Base-by-base conservation (phyloP, 2,113 vertebrate species). In the Coreoperca whiteheadi region DNA sequence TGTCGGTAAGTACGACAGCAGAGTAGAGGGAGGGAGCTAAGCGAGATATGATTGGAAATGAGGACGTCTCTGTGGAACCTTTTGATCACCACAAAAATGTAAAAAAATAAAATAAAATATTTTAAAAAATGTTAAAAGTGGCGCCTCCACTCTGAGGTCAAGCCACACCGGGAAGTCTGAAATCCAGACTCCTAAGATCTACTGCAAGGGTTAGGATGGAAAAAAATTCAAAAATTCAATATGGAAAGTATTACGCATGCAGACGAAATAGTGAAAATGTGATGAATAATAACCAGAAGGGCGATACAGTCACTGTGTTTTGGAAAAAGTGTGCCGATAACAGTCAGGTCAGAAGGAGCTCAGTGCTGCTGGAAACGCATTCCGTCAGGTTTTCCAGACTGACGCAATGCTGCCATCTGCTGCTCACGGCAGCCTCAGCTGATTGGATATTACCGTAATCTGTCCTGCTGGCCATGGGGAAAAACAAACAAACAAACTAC, bases 371-470 rank as follows among this genome's bases (percentile, higher is more conserved):
- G 64, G 60, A n/a, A n/a, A n/a, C n/a, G n/a, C n/a, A n/a, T n/a
- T n/a, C n/a, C n/a, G n/a, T n/a, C n/a, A n/a, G n/a, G 57, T 4
- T 32, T 54, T 79, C 54, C 73, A 82, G 9, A 39, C 66, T 75
- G 71, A 66, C 1, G 1, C 79, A 82, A 85, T 32, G 87, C 85
- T 88, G 93, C 91, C 92, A 71, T 50, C 94, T 94, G 86, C 87
- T 94, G 93, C 12, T 43, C 2, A 69, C 25, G 12, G 5, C 0
- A 10, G 54, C 32, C 15, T 51, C n/a, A n/a, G n/a, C 4, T 51
- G 37, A 3, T 2, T 12, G 25, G 18, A 63, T 9, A 57, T 48
- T 5, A 21, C 0, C 20, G 25, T 6, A 2, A n/a, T 46, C 21
- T 56, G 39, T 70, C 56, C 11, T 7, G 9, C 15, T 50, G 32